These are phyloP conservation scores for Dysidea cf. avara DNA, from an alignment of 37 sponge, comb jelly and placozoan species.

Conservation along the genomic window DNA sequence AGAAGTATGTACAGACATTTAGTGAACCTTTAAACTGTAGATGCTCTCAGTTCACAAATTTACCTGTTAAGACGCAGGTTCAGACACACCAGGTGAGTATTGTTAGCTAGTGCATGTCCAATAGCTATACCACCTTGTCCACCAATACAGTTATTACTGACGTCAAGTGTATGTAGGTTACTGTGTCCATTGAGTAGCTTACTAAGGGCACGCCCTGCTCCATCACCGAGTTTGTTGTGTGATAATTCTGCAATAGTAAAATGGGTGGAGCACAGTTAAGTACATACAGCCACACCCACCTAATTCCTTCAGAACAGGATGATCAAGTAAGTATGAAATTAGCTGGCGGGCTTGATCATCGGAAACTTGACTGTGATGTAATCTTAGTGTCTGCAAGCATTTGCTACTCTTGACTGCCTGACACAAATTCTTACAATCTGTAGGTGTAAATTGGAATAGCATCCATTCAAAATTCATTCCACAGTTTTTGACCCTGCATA, in stretches of 20 bases:
- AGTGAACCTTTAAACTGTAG: too few relatives aligned
- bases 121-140: slow-evolving; percentile 69
- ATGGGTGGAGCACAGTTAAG: background rate
- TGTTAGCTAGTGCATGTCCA: slow-evolving; percentile 85
- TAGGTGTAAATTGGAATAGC: slow-evolving; percentile 80
- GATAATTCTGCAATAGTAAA: slow-evolving; percentile 78
- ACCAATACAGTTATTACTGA: slow-evolving; percentile 77
- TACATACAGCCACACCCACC: slow-evolving; percentile 39
- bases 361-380: slow-evolving; percentile 66
- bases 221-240: slow-evolving; percentile 78
- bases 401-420: slow-evolving; percentile 67
- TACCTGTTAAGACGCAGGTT: slow-evolving; percentile 84
- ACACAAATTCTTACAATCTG: slow-evolving; percentile 72
- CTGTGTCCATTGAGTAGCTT: slow-evolving; percentile 81
- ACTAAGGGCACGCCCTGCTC: slow-evolving; percentile 84
- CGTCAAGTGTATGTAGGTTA: slow-evolving; percentile 53
- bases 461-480: slow-evolving; percentile 98
- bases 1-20: too few relatives aligned
- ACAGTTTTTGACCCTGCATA: slow-evolving; percentile 70
- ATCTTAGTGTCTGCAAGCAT: slow-evolving; percentile 28
- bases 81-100: slow-evolving; percentile 63
- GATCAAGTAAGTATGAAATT: slow-evolving; percentile 81
- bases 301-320: slow-evolving; percentile 67
- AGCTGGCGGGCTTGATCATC: slow-evolving; percentile 80
- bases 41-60: too few relatives aligned